Evolutionary conservation across 2,113 vertebrate species (phyloP), one percentile per base, ranked within the genome.

Genomic region (Aptenodytes forsteri): DNA sequence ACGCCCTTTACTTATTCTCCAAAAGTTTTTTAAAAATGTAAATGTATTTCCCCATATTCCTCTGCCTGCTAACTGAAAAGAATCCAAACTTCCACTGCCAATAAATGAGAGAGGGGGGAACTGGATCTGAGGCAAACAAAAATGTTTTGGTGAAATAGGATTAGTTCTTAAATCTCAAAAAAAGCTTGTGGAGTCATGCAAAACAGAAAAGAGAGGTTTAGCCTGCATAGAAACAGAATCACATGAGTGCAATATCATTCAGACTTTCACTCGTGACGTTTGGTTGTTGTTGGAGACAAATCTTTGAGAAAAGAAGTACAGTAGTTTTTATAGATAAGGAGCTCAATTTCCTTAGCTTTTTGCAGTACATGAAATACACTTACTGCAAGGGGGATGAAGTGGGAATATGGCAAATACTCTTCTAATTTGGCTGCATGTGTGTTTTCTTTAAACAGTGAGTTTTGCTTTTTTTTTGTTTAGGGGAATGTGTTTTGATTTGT

Each of bases 121-220:
- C 78, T 89, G 91, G 86, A 89, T 97, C 9, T 90, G 40, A 97
- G 89, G 94, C 94, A 97, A 98, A 95, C 96, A 96, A 97, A 98
- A 95, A 96, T 89, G 92, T 97, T 97, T 97, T 98, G 96, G 97
- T 97, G 96, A 98, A 98, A 98, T 97, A 98, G 98, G 98, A 98
- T 98, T 98, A 98, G 96, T 91, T 77, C 92, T 96, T 98, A 98
- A 98, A 95, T 98, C 98, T 97, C 87, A 89, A 96, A 89, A 98
- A 98, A 98, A 98, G 96, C 98, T 95, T 85, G 96, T 96, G 96
- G 96, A 97, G 96, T 97, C 97, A 96, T 93, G 94, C 96, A 96
- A 96, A 97, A 96, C 27, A 82, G 96, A 96, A 96, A 86, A 97
- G 96, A 95, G 95, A 90, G 96, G 94, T 98, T 98, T 97, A 97